Evolutionary conservation across 2,797 vertebrate species (phyloP), one percentile per base, ranked within the genome.

Genomic region (Ptychobarbus kaznakovi): DNA sequence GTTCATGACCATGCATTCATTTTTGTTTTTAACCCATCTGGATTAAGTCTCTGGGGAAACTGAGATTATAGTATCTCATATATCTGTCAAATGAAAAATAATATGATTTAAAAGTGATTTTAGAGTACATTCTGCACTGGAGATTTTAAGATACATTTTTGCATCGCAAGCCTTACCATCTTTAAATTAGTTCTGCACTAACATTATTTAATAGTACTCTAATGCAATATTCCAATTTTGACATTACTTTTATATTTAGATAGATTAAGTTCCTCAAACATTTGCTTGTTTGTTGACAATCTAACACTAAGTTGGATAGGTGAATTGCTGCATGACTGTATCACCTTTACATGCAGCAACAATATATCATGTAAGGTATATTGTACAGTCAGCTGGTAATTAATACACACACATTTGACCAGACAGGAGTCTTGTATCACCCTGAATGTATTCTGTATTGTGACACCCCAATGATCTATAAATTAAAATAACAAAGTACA

Each of bases 51-150:
- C 22, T 51, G 2, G 8, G 18, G 18, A 75, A 38, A 63, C 2
- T 32, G n/a, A 72, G 56, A 15, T 13, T 75, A 44, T 42, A 16
- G 32, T 3, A 46, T 35, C 6, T 74, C 11, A 65, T 42, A 63
- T 25, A 78, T 63, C 76, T 40, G 12, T 76, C 25, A 69, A 69
- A 69, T 18, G 40, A 66, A 80, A 44, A 80, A 46, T 46, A 80
- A 49, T 68, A 25, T 44, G 38, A 44, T 78, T 61, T 78, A 78
- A 63, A n/a, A 25, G 7, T 16, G 53, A 25, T 40, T 77, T 56
- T 58, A 42, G 11, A 15, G 32, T 15, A 42, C 38, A 25, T 78
- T 42, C 53, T 18, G 1, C 4, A 0, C 3, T 56, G 20, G 53
- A 40, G 51, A n/a, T 56, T n/a, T 76, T 15, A n/a, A 56, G 35